These are phyloP conservation scores for Hybos culiciformis DNA, from an alignment of 2,888 invertebrate genomes.

Conservation along the genomic window DNA sequence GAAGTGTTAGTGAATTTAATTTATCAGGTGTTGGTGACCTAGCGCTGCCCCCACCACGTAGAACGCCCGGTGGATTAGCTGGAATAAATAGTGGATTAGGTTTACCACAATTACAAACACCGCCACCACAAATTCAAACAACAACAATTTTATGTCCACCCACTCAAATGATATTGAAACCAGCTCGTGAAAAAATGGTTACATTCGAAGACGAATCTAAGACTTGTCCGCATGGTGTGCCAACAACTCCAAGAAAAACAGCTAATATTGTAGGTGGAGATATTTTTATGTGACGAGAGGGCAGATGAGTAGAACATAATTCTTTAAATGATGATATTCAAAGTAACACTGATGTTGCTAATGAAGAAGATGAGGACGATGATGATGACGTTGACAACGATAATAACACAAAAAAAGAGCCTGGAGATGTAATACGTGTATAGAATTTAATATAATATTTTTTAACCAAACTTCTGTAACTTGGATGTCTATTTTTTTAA, in stretches of 20 bases:
- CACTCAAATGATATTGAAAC: conserved; percentile 35
- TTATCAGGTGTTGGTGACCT: conserved; percentile 50
- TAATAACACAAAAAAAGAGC: conserved; percentile 26
- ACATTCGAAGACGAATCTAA: conserved; percentile 60
- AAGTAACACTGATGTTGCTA: conserved; percentile 8
- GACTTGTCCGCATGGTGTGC: conserved; percentile 35
- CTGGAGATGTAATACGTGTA: conserved; percentile 34
- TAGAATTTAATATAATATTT: no score
- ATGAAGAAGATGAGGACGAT: neutral
- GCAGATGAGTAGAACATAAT: conserved; percentile 23
- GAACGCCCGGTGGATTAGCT: conserved; percentile 25
- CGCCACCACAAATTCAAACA: conserved; percentile 27
- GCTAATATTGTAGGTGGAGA: conserved; percentile 45
- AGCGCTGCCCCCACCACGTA: conserved; percentile 37
- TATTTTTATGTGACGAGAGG: conserved; percentile 64
- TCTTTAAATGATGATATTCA: conserved; percentile 15
- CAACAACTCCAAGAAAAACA: conserved; percentile 32
- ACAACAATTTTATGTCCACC: conserved; percentile 19
- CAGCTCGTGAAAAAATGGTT: conserved; percentile 60
- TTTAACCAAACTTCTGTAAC: no score
- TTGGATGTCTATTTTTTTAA: no score
- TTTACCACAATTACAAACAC: conserved; percentile 20
- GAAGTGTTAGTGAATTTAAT: conserved; percentile 73
- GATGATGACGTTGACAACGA: conserved; percentile 16
- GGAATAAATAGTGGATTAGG: conserved; percentile 12